phyloP scores from a whole-genome alignment of 2,888 invertebrate genomes.

The Brachylomia viminalis region DNA sequence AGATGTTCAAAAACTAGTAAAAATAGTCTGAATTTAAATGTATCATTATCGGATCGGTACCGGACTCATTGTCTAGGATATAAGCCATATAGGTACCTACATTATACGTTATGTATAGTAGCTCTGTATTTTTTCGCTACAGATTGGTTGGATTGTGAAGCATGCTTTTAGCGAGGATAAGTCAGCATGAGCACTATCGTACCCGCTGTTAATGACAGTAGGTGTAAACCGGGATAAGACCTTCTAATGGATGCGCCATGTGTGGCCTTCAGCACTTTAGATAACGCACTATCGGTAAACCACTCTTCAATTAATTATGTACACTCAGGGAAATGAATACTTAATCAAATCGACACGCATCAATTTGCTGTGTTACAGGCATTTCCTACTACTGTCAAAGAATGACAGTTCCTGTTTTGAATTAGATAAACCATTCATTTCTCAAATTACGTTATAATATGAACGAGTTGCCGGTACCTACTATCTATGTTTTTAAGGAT shows the following conservation, averaged over 20 bases:
- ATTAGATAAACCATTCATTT: neutral
- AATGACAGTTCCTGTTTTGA: neutral
- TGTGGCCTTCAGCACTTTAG: constrained; percentile 50
- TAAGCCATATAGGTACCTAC: no score
- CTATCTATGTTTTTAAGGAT: neutral
- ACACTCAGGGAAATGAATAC: neutral
- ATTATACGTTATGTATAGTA: no score
- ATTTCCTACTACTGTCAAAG: neutral
- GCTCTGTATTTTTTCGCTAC: neutral
- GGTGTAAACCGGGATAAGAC: neutral
- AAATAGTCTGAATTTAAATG: no score
- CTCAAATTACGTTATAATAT: neutral
- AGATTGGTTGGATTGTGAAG: neutral
- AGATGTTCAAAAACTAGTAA: no score
- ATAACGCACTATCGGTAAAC: constrained; percentile 42
- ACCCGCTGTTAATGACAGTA: constrained; percentile 9
- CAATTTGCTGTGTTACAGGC: neutral
- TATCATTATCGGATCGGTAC: no score
- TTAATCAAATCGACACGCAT: neutral
- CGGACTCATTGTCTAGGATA: no score
- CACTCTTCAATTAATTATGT: constrained; percentile 40
- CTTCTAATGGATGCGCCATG: constrained; percentile 42
- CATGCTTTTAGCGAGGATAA: constrained; percentile 23
- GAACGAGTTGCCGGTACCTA: neutral
- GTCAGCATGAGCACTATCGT: neutral